phyloP scores from a whole-genome alignment of 1,140 invertebrate species.

The Eubasilissa regina region DNA sequence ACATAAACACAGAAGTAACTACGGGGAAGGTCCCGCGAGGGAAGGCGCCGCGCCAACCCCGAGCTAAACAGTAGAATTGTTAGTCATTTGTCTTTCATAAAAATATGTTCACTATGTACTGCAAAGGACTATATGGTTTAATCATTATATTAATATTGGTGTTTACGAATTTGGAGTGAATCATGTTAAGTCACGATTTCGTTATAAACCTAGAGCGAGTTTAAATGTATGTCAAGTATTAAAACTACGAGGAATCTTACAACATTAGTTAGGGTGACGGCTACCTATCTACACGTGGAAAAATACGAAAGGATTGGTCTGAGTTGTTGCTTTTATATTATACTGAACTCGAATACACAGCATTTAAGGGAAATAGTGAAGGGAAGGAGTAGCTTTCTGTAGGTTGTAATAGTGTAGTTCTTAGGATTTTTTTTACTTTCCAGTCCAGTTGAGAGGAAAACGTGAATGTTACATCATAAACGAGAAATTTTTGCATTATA shows the following conservation, averaged over 20 bases:
- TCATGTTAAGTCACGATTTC: constrained; percentile 35
- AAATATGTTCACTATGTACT: constrained; percentile 46
- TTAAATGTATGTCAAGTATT: constrained; percentile 43
- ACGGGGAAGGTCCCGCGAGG: background rate
- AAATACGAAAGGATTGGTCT: constrained; percentile 55
- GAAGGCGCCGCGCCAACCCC: background rate
- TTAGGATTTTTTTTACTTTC: too few species aligned
- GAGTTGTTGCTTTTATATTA: constrained; percentile 7
- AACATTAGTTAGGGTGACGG: constrained; percentile 21
- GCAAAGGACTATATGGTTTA: constrained; percentile 41
- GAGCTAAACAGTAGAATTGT: constrained; percentile 38
- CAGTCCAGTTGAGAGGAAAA: too few species aligned
- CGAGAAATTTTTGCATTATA: too few species aligned
- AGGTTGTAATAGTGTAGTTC: too few species aligned
- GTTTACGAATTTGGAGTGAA: constrained; percentile 60
- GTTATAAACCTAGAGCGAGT: constrained; percentile 48
- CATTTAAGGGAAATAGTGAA: constrained; percentile 21
- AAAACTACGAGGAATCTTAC: constrained; percentile 37
- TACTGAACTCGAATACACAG: constrained; percentile 2
- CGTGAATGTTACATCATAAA: too few species aligned
- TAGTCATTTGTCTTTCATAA: constrained; percentile 35
- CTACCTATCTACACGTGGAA: constrained; percentile 45
- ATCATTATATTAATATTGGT: constrained; percentile 55
- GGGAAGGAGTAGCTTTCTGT: background rate
- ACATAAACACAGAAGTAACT: background rate